Base-by-base conservation (phyloP, 2,113 vertebrate genomes). In the Pluvianellus socialis region DNA sequence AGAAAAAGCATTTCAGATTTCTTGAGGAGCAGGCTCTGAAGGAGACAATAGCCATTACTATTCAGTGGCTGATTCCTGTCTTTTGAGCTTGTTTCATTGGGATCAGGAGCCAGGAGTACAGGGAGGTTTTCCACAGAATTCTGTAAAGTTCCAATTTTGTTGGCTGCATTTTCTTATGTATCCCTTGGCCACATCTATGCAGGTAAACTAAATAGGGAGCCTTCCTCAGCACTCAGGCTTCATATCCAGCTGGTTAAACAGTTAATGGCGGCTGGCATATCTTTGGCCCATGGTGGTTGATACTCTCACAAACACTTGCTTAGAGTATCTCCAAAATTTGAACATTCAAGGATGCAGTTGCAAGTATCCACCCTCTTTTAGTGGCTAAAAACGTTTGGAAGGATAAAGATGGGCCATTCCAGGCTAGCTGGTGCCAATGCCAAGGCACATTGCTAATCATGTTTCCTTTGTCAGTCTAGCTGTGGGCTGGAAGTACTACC, bases 211-310 rank as follows among this genome's bases (percentile, higher is more conserved):
- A 88, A 67, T 5, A 61, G 13, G 15, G 19, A 58, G 15, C 7
- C n/a, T 89, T 84, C 35, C 55, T 73, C n/a, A 77, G 9, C 12
- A 7, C 9, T 62, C 17, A 38, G 9, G 42, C 18, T 8, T 75
- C 8, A 32, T 73, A 33, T 82, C 45, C 16, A 12, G 4, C 10
- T 44, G 21, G 6, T 55, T 71, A 71, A 75, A 62, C 40, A 5
- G 8, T 53, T 75, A 50, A 12, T 47, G 27, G 33, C 21, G 49
- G 14, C 14, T 53, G 53, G 17, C 0, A 0, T 45, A 52, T 50
- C 26, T 82, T 72, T 68, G 28, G 26, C 11, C 13, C 3, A 3
- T n/a, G 24, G 50, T 28, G 5, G 2, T 67, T 53, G 33, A 53
- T 49, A 27, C 7, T 82, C 23, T 81, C 21, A 2, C 49, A 86